Evolutionary conservation across 2,113 vertebrate species (phyloP).

Genomic region (Sylvilagus bachmani): DNA sequence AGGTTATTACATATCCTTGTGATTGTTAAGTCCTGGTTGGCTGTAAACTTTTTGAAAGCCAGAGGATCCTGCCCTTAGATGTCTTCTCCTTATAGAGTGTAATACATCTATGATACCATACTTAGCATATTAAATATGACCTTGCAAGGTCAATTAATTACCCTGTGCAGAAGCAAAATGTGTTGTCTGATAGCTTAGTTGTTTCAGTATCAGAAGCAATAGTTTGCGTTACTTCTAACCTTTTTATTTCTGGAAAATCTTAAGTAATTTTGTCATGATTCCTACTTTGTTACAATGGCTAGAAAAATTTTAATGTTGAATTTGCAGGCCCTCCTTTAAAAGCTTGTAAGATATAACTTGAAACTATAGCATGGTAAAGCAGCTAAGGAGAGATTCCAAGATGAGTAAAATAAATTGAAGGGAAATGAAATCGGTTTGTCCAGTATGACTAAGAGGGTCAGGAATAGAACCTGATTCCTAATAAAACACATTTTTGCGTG

Average conservation of each 20-base stretch:
- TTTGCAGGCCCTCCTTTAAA: background rate
- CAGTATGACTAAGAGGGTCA: constrained; percentile 64
- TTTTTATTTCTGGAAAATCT: constrained; percentile 9
- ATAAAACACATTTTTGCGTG: constrained; percentile 74
- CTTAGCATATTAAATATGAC: background rate
- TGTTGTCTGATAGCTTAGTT: background rate
- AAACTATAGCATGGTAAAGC: background rate
- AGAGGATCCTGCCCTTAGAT: constrained; percentile 68
- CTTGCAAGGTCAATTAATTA: background rate
- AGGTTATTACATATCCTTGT: constrained; percentile 60
- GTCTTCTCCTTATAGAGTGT: constrained; percentile 48
- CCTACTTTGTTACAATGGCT: background rate
- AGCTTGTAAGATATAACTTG: background rate
- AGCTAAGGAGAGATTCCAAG: constrained; percentile 31
- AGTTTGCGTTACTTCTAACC: background rate
- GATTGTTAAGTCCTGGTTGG: constrained; percentile 64
- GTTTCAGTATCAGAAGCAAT: background rate
- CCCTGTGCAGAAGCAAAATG: background rate
- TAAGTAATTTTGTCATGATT: background rate
- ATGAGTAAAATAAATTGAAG: constrained; percentile 43
- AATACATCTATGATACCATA: constrained; percentile 38
- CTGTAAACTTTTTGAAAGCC: constrained; percentile 76
- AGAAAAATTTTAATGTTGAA: background rate
- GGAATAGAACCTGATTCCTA: constrained; percentile 73
- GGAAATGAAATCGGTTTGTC: constrained; percentile 37